A percentile compares a stretch with the other conserved stretches of the same genome.
Evolutionary conservation across 1,140 invertebrate genomes (phyloP).

Genomic region (Coelopa frigida): DNA sequence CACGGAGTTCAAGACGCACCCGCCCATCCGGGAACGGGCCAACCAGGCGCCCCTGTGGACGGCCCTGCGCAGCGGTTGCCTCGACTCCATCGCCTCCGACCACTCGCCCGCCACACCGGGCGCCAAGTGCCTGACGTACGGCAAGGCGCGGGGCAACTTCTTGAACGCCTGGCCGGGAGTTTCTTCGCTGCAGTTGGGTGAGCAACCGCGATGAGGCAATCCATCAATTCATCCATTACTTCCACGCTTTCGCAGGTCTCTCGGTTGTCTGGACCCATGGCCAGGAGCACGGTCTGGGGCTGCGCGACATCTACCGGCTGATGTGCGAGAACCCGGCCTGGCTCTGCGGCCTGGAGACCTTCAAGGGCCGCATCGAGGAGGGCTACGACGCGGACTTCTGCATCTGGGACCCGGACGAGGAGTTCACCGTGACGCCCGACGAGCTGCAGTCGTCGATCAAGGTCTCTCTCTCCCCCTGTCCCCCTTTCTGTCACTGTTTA

Average conservation of each 20-base stretch:
- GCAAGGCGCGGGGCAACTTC: conserved; percentile 51
- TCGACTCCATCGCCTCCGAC: conserved; percentile 61
- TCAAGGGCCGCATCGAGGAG: conserved; percentile 53
- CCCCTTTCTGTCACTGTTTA: no score
- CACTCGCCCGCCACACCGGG: conserved; percentile 66
- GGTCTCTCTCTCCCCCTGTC: conserved; percentile 37
- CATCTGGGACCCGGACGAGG: conserved; percentile 58
- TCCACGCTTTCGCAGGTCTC: conserved; percentile 46
- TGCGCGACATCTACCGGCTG: conserved; percentile 53
- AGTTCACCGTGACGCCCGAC: conserved; percentile 48
- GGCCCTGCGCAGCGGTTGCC: conserved; percentile 47
- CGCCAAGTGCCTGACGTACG: conserved; percentile 49
- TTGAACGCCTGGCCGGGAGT: conserved; percentile 67
- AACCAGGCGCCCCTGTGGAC: conserved; percentile 62
- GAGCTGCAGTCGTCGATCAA: conserved; percentile 56
- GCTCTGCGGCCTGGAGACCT: conserved; percentile 52
- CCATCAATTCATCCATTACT: no score
- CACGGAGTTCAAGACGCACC: conserved; percentile 65
- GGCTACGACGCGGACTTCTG: conserved; percentile 68
- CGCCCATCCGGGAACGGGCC: conserved; percentile 55
- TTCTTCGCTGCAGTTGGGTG: conserved; percentile 64
- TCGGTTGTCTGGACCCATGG: conserved; percentile 61
- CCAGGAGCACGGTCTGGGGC: conserved; percentile 45
- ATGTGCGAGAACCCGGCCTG: conserved; percentile 55
- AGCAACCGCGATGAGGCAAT: conserved; percentile 10